Evolutionary conservation across 2,797 vertebrate species (phyloP), one percentile per base, ranked within the genome.

Genomic region (Chloroceryle inda): DNA sequence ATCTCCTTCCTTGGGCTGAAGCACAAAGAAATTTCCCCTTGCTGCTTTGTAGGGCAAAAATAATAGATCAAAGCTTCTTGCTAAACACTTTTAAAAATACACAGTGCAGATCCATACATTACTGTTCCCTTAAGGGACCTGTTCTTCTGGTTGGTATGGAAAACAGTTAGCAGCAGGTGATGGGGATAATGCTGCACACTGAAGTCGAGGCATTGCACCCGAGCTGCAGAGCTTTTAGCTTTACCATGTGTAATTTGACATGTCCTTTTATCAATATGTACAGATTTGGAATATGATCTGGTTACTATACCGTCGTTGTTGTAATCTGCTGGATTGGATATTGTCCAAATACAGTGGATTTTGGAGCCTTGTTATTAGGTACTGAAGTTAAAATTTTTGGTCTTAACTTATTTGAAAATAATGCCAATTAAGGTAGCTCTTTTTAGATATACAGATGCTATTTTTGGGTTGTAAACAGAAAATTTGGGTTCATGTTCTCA

Each of bases 51-150:
- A 88, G 68, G 88, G 64, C 71, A 37, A 14, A 93, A 93, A 93
- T 83, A 91, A 94, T 71, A 90, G 91, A 97, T 96, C 92, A 97
- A 96, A 96, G 92, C 91, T 93, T 90, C 83, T 84, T 63, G 71
- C 74, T 93, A 90, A 96, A 87, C 83, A 71, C 95, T 97, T 97
- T 94, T n/a, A 31, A 96, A 97, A 94, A 92, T 58, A 94, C 93
- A 95, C 91, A 93, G 49, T 68, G 56, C 0, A 1, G 44, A 87
- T 94, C 56, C 0, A 2, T 93, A 77, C 56, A 19, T 85, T 96
- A 87, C 86, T 92, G 29, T 89, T 96, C 72, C 77, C 93, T 67
- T 52, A 24, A 52, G 92, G 81, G 88, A 76, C 22, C 21, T 10
- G 1, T 80, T 17, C 26, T 50, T 92, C 49, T 52, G 52, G 69